phyloP scores from a whole-genome alignment of 1,140 invertebrate species.

The Danaus plexippus region DNA sequence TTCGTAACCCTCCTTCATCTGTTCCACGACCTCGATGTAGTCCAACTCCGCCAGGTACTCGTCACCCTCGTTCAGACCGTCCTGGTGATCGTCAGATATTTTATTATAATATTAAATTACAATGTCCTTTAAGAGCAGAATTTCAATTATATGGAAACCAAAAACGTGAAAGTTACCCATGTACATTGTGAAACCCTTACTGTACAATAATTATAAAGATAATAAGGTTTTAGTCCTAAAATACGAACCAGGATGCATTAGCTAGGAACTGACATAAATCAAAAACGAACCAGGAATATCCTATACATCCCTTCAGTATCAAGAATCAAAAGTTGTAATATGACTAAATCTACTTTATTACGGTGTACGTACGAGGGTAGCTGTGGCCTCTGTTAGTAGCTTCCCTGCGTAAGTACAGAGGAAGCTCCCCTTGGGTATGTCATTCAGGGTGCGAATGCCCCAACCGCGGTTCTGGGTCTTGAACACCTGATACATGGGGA shows the following conservation, averaged over 20 bases:
- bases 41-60: slow-evolving; percentile 97
- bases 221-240: too few species aligned
- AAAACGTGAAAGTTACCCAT: too few species aligned
- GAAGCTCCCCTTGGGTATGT: slow-evolving; percentile 93
- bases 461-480: slow-evolving; percentile 92
- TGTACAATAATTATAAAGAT: too few species aligned
- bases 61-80: slow-evolving; percentile 90
- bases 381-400: slow-evolving; percentile 89
- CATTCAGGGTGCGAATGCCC: slow-evolving; percentile 95
- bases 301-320: too few species aligned
- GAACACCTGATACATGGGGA: slow-evolving; percentile 76
- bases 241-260: too few species aligned
- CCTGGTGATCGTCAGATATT: slow-evolving; percentile 54
- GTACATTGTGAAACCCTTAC: too few species aligned
- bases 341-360: too few species aligned
- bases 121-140: too few species aligned
- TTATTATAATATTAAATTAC: neutral
- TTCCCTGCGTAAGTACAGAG: slow-evolving; percentile 97
- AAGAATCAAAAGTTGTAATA: too few species aligned
- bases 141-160: too few species aligned
- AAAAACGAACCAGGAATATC: too few species aligned
- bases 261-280: too few species aligned
- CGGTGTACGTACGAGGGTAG: slow-evolving; percentile 78
- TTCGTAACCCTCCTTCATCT: slow-evolving; percentile 90
- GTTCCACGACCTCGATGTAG: slow-evolving; percentile 94